phyloP scores from a whole-genome alignment of 2,797 vertebrate species.

The Cirrhinus mrigala region DNA sequence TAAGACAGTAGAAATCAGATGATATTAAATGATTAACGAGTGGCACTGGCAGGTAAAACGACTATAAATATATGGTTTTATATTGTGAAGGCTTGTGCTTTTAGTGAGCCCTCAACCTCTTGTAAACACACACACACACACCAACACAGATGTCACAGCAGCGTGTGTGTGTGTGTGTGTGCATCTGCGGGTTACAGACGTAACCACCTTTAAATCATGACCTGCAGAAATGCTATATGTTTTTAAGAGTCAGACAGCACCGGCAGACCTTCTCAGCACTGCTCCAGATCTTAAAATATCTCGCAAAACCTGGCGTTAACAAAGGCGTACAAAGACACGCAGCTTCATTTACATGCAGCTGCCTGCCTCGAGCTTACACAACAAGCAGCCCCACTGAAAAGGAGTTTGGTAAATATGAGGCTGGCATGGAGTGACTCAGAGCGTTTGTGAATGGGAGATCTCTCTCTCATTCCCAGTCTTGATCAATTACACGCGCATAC shows the following conservation, averaged over 20 bases:
- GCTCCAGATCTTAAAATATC: constrained; percentile 57
- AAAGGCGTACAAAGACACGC: constrained; percentile 46
- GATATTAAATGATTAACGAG: neutral
- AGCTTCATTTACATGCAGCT: constrained; percentile 62
- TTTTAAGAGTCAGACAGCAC: constrained; percentile 25
- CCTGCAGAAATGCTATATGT: constrained; percentile 26
- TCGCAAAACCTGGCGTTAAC: constrained; percentile 32
- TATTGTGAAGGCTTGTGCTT: neutral
- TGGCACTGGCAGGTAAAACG: neutral
- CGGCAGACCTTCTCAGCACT: constrained; percentile 37
- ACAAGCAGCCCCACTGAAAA: constrained; percentile 47
- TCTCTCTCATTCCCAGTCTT: constrained; percentile 22
- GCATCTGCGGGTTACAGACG: neutral
- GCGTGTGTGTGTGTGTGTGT: neutral
- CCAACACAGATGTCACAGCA: neutral
- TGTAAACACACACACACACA: neutral
- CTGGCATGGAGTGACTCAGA: constrained; percentile 39
- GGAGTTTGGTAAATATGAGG: constrained; percentile 56
- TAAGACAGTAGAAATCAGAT: neutral
- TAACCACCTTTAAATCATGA: constrained; percentile 29
- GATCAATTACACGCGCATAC: constrained; percentile 36
- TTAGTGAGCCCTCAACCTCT: neutral
- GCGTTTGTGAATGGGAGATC: constrained; percentile 42
- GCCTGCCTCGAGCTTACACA: constrained; percentile 54
- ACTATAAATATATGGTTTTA: neutral